Percentiles rank a stretch among this genome's conserved stretches.
phyloP scores from a whole-genome alignment of 2,888 invertebrate genomes.

The Muschampia plurimacula region DNA sequence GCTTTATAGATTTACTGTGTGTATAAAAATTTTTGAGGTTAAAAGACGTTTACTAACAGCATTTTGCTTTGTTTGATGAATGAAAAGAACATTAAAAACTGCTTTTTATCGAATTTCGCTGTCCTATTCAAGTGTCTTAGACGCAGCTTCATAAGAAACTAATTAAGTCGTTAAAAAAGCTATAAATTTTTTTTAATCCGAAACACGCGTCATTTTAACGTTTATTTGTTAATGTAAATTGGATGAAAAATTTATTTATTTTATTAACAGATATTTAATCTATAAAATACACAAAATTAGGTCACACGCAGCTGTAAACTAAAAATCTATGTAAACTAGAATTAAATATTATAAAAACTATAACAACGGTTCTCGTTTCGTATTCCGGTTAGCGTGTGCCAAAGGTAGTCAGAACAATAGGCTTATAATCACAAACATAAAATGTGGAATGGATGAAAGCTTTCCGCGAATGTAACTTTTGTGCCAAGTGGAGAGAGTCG shows the following conservation, averaged over 20 bases:
- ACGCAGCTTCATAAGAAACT: background rate
- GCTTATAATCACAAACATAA: conserved; percentile 35
- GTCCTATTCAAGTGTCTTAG: too few species aligned
- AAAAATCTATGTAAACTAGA: background rate
- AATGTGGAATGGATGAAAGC: conserved; percentile 37
- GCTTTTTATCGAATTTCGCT: too few species aligned
- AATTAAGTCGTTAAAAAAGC: background rate
- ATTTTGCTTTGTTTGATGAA: background rate
- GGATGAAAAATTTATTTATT: too few species aligned
- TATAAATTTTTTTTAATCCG: too few species aligned
- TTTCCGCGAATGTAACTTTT: conserved; percentile 37
- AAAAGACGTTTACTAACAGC: background rate
- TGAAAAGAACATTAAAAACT: too few species aligned
- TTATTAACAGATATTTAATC: too few species aligned
- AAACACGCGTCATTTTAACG: too few species aligned
- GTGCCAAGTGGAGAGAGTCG: conserved; percentile 28
- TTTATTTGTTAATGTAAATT: too few species aligned
- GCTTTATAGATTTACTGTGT: background rate
- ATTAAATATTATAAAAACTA: conserved; percentile 2
- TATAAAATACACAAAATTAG: background rate
- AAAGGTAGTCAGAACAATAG: conserved; percentile 36
- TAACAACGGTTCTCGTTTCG: conserved; percentile 31
- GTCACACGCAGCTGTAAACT: background rate
- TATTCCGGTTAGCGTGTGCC: conserved; percentile 36
- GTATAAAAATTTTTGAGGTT: background rate